These are phyloP conservation scores for Notamacropus eugenii DNA, from an alignment of 2,797 vertebrate species.

Conservation along the genomic window DNA sequence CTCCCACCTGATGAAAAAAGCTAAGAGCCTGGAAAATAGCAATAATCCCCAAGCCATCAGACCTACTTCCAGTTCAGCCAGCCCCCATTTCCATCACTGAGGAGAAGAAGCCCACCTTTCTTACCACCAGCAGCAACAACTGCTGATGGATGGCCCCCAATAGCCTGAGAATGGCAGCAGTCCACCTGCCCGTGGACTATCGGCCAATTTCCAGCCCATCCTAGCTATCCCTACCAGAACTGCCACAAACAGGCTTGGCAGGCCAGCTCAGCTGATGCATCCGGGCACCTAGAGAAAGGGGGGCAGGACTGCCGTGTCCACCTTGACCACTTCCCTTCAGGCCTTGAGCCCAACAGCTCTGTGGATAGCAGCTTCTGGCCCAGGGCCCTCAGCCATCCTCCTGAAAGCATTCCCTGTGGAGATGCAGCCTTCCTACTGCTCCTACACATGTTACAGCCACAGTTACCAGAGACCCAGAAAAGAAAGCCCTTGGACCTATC, in stretches of 20 bases:
- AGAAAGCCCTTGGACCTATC: neutral
- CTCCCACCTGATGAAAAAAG: neutral
- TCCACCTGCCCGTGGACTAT: neutral
- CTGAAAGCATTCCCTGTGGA: neutral
- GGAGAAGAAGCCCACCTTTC: neutral
- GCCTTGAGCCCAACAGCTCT: neutral
- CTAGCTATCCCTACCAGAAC: neutral
- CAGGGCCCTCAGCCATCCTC: neutral
- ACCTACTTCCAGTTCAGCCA: neutral
- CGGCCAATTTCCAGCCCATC: neutral
- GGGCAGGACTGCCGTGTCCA: neutral
- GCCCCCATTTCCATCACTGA: neutral
- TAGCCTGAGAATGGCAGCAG: neutral
- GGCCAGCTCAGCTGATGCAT: too few relatives aligned
- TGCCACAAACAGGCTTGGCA: neutral
- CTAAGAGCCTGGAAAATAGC: neutral
- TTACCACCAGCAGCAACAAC: neutral
- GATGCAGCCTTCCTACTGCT: neutral
- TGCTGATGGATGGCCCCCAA: neutral
- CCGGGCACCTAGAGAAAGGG: neutral
- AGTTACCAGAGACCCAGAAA: neutral
- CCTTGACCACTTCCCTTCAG: neutral
- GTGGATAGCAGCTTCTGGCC: neutral
- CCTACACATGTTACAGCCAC: neutral
- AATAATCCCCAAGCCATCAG: neutral